phyloP scores from a whole-genome alignment of 2,797 vertebrate species.

The Rhinogobio ventralis region DNA sequence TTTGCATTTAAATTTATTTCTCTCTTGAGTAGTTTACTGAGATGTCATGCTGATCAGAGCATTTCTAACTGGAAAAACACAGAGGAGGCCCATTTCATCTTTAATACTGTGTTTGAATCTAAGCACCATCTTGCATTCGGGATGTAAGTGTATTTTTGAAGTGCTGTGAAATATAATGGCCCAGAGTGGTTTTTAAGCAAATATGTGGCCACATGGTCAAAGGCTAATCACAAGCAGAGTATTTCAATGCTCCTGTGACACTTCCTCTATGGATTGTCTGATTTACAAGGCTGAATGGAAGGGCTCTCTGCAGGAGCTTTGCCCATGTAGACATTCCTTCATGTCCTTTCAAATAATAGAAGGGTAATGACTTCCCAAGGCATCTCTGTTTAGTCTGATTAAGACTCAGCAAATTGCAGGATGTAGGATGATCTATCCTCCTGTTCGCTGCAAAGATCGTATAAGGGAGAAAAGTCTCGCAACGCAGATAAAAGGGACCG shows the following conservation, averaged over 20 bases:
- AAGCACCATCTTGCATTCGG: slow-evolving; percentile 9
- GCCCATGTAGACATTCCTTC: slow-evolving; percentile 57
- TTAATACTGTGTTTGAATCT: slow-evolving; percentile 10
- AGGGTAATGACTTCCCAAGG: slow-evolving; percentile 67
- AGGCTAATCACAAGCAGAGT: slow-evolving; percentile 62
- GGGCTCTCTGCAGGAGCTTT: slow-evolving; percentile 56
- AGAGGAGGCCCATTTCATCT: slow-evolving; percentile 13
- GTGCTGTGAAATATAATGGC: slow-evolving; percentile 51
- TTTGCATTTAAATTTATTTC: slow-evolving; percentile 34
- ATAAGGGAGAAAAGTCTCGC: slow-evolving; percentile 30
- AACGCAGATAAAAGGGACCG: not conserved
- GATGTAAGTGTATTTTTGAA: slow-evolving; percentile 38
- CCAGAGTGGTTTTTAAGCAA: slow-evolving; percentile 58
- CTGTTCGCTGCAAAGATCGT: slow-evolving; percentile 38
- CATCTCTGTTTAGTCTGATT: slow-evolving; percentile 64
- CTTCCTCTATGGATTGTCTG: slow-evolving; percentile 52
- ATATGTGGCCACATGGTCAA: slow-evolving; percentile 63
- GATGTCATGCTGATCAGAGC: slow-evolving; percentile 19
- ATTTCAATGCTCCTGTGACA: slow-evolving; percentile 57
- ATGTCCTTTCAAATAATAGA: slow-evolving; percentile 67
- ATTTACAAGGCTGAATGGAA: slow-evolving; percentile 60
- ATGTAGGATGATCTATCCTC: slow-evolving; percentile 55
- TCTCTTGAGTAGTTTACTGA: slow-evolving; percentile 31
- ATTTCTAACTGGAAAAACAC: slow-evolving; percentile 11
- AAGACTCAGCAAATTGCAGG: slow-evolving; percentile 56